Conservation (phyloP, 2,888 invertebrate species). For the Linnaemya tessellans region DNA sequence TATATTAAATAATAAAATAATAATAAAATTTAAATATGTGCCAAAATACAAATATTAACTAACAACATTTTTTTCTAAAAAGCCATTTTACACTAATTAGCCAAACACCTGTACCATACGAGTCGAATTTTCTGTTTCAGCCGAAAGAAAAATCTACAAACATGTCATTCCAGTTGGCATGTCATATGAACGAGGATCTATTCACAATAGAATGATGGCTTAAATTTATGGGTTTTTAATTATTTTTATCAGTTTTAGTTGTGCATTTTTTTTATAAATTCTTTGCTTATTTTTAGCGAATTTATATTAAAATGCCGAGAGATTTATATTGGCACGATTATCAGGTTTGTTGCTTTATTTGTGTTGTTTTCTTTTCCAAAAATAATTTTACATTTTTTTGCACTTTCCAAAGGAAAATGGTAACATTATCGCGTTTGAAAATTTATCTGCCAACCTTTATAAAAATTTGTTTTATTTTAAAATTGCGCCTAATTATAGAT, state of each 20-base stretch:
- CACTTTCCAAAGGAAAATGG: no score
- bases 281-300: no score
- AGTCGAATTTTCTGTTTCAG: background rate
- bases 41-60: constrained; percentile 29
- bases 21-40: constrained; percentile 49
- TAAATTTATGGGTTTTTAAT: background rate
- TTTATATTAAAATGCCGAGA: no score
- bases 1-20: constrained; percentile 1
- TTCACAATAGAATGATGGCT: background rate
- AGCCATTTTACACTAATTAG: background rate
- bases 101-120: background rate
- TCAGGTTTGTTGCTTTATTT: no score
- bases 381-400: no score
- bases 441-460: no score
- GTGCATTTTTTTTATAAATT: no score
- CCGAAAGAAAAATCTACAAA: background rate
- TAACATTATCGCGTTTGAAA: no score
- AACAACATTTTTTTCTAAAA: constrained; percentile 9
- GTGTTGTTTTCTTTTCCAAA: no score
- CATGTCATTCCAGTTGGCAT: background rate
- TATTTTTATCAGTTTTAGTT: background rate
- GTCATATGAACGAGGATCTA: background rate
- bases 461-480: no score
- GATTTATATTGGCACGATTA: no score
- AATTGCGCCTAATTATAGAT: no score